Conservation (phyloP, 1,140 invertebrate species). For the Zaprionus vittiger region DNA sequence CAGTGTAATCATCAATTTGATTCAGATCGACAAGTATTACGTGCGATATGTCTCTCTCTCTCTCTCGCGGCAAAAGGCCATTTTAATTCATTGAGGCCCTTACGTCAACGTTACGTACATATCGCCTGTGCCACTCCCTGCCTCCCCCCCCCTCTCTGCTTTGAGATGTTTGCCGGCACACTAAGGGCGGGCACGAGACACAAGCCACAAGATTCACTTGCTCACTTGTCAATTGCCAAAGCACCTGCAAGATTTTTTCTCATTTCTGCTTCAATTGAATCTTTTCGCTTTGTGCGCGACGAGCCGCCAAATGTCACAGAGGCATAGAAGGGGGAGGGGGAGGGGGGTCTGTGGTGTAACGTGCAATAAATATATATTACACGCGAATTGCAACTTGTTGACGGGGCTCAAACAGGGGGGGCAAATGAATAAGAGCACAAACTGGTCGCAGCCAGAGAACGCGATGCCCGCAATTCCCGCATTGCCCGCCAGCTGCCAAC, state of each 20-base stretch:
- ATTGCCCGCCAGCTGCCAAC: neutral
- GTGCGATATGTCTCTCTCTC: neutral
- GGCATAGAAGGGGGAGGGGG: neutral
- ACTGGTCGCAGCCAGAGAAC: conserved; percentile 48
- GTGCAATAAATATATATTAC: conserved; percentile 77
- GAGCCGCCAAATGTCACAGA: conserved; percentile 54
- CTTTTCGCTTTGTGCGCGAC: conserved; percentile 63
- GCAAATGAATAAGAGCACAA: conserved; percentile 57
- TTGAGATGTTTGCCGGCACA: conserved; percentile 48
- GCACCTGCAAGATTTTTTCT: conserved; percentile 69
- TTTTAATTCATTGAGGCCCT: conserved; percentile 69
- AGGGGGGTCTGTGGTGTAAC: conserved; percentile 42
- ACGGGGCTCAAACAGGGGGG: neutral
- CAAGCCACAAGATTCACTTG: conserved; percentile 36
- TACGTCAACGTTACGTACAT: conserved; percentile 70
- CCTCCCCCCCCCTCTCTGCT: conserved; percentile 10
- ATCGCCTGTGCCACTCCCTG: neutral
- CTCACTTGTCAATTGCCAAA: conserved; percentile 40
- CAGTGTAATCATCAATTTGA: neutral
- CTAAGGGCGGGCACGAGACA: conserved; percentile 59
- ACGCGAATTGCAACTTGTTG: conserved; percentile 69
- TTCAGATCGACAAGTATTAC: neutral
- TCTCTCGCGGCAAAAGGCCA: conserved; percentile 41
- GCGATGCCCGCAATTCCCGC: neutral
- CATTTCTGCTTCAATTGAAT: conserved; percentile 65